phyloP scores from a whole-genome alignment of 2,113 vertebrate species.

The Aldabrachelys gigantea region DNA sequence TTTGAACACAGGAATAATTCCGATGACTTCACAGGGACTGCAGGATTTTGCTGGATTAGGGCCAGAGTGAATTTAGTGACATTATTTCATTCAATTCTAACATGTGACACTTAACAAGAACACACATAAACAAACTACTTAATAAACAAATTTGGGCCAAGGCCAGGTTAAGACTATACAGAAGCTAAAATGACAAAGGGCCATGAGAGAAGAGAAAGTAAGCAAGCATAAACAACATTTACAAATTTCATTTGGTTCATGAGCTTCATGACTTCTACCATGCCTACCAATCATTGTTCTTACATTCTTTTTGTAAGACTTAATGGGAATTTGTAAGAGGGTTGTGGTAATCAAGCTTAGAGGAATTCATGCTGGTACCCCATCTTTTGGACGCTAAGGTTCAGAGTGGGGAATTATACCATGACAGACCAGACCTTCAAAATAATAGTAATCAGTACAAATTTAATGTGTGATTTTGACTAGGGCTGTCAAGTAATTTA shows the following conservation, averaged over 20 bases:
- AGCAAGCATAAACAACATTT: background rate
- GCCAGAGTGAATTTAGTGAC: constrained; percentile 71
- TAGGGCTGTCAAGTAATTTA: no score
- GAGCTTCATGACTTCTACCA: no score
- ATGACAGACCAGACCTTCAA: background rate
- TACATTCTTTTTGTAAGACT: constrained; percentile 23
- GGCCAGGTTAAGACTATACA: constrained; percentile 21
- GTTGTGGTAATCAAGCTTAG: no score
- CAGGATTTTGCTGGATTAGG: constrained; percentile 48
- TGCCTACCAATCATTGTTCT: no score
- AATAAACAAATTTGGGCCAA: constrained; percentile 24
- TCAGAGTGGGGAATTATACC: no score
- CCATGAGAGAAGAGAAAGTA: constrained; percentile 34
- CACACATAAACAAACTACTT: constrained; percentile 62
- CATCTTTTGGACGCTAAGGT: no score
- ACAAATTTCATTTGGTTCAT: background rate
- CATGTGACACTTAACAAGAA: constrained; percentile 40
- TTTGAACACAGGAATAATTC: constrained; percentile 59
- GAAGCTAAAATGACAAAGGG: background rate
- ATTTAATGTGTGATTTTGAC: background rate
- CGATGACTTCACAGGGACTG: constrained; percentile 14
- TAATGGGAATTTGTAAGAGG: constrained; percentile 48
- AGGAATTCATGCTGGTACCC: no score
- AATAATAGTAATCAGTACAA: constrained; percentile 1
- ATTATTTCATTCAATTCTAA: constrained; percentile 56